Evolutionary conservation across 2,113 vertebrate species (phyloP).

Genomic region (Pteronura brasiliensis): DNA sequence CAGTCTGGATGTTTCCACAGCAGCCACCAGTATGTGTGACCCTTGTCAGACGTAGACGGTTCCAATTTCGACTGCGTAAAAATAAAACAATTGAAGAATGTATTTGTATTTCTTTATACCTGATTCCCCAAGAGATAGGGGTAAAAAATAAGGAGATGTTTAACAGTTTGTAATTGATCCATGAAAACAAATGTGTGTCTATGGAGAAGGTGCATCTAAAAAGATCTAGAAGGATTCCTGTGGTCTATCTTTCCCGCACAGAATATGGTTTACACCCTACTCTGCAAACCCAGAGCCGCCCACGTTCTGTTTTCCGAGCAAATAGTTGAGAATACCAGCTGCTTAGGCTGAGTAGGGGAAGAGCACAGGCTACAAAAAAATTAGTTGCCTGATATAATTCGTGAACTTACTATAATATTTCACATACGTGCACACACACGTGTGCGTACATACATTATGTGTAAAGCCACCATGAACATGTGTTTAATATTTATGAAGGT

Average conservation of each 20-base stretch:
- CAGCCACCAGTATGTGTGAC: not conserved
- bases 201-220: not conserved
- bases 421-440: not conserved
- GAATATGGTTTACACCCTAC: not conserved
- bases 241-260: not conserved
- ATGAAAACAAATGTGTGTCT: not conserved
- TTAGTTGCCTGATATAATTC: not conserved
- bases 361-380: conserved; percentile 7
- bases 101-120: not conserved
- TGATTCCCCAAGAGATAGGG: not conserved
- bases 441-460: not conserved
- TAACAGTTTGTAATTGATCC: not conserved
- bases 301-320: conserved; percentile 12
- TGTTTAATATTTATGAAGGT: conserved; percentile 49
- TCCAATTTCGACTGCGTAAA: not conserved
- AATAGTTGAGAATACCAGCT: conserved; percentile 1
- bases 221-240: not conserved
- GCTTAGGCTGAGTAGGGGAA: not conserved
- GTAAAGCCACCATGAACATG: not conserved
- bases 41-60: not conserved
- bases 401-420: not conserved
- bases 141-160: not conserved
- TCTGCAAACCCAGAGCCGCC: not conserved
- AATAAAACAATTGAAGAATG: not conserved
- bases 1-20: not conserved